Conservation (phyloP, 1,140 invertebrate genomes). For the Sipha flava region DNA sequence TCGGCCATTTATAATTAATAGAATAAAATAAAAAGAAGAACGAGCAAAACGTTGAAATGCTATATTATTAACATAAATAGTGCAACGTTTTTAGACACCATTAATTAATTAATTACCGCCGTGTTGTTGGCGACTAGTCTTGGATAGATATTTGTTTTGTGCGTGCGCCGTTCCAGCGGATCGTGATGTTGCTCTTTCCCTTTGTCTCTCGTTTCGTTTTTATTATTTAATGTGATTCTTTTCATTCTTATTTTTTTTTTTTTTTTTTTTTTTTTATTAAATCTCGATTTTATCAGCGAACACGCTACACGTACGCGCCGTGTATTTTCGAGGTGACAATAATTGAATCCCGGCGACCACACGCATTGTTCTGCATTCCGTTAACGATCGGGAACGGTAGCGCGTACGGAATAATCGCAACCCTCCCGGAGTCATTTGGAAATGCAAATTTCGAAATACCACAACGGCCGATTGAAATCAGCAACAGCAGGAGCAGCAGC, state of each 20-base stretch:
- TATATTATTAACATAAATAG: not conserved
- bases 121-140: constrained; percentile 1
- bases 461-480: not conserved
- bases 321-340: constrained; percentile 32
- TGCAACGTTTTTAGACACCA: not conserved
- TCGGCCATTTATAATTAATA: not conserved
- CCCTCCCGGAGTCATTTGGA: not conserved
- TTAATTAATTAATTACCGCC: constrained; percentile 4
- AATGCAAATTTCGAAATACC: constrained; percentile 25
- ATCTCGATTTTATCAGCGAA: constrained; percentile 12
- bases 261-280: not conserved
- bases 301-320: not conserved
- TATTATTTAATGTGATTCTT: not conserved
- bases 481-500: too few species aligned
- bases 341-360: constrained; percentile 23
- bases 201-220: not conserved
- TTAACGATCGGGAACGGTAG: constrained; percentile 21
- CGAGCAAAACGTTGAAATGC: not conserved
- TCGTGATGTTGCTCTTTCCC: not conserved
- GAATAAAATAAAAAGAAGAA: too few species aligned
- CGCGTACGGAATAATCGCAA: not conserved
- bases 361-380: constrained; percentile 12
- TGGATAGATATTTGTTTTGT: constrained; percentile 2
- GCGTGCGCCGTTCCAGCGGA: not conserved
- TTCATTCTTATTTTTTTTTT: not conserved